phyloP scores from a whole-genome alignment of 2,797 vertebrate genomes.

The Salarias fasciatus region DNA sequence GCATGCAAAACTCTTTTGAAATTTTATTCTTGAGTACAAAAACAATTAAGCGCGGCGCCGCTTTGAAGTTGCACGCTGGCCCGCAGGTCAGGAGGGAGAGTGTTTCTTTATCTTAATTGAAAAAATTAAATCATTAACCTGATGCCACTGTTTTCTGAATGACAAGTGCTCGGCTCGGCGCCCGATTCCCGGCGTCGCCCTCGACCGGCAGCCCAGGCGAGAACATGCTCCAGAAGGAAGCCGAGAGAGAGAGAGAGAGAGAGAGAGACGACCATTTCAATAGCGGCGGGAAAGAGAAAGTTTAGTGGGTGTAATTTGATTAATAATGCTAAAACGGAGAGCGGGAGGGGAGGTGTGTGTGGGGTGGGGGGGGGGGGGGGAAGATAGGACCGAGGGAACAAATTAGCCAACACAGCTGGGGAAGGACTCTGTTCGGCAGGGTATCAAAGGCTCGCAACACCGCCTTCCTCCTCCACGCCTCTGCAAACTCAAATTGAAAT shows the following conservation, averaged over 20 bases:
- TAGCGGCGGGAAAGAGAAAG: slow-evolving; percentile 73
- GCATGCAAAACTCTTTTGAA: slow-evolving; percentile 43
- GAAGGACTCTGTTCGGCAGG: slow-evolving; percentile 66
- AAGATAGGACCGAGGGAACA: slow-evolving; percentile 70
- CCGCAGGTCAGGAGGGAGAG: slow-evolving; percentile 78
- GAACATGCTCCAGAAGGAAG: slow-evolving; percentile 35
- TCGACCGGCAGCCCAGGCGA: background rate
- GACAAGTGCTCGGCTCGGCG: slow-evolving; percentile 51
- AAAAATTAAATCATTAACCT: slow-evolving; percentile 88
- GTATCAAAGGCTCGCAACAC: slow-evolving; percentile 78
- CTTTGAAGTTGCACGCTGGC: slow-evolving; percentile 82
- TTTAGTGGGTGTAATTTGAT: slow-evolving; percentile 83
- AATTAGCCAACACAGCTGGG: slow-evolving; percentile 76
- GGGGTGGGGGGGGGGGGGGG: slow-evolving; percentile 24
- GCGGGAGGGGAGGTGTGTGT: slow-evolving; percentile 37
- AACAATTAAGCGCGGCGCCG: slow-evolving; percentile 69
- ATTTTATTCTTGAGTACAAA: slow-evolving; percentile 69
- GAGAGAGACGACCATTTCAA: slow-evolving; percentile 52
- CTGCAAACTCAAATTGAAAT: slow-evolving; percentile 79
- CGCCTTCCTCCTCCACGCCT: slow-evolving; percentile 72
- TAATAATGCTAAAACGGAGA: slow-evolving; percentile 80
- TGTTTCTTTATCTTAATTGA: slow-evolving; percentile 86
- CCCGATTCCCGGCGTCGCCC: background rate
- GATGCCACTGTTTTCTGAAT: slow-evolving; percentile 77
- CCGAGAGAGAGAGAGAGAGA: too few relatives aligned